Base-by-base conservation (phyloP, 2,888 invertebrate genomes). In the Rhagium mordax region DNA sequence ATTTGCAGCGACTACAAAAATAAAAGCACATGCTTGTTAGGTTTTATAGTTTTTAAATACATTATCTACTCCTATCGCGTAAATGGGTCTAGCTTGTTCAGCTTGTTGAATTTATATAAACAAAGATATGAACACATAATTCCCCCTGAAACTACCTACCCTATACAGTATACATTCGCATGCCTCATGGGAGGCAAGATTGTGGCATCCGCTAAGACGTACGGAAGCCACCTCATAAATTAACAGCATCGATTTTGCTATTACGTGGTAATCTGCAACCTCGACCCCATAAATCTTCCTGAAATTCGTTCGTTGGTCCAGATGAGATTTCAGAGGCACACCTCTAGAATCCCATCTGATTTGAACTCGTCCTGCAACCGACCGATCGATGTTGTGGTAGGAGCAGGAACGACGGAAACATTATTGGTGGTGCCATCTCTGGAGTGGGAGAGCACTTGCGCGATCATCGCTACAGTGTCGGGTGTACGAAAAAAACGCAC, bases 281-380 rank as follows among this genome's bases (percentile, higher is more conserved):
- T 76, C 75, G 78, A 74, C 75, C 76, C 61, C 72, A 74, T 61
- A 51, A 72, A 70, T 75, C 75, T 68, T 74, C 53, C 65, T 68
- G 33, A 62, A 76, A 75, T 76, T 71, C 60, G 64, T 55, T 29
- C 68, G 65, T 53, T 67, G 77, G 72, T 77, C 69, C 76, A 76
- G 75, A 79, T 78, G 70, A 71, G 73, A 66, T 74, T 78, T 75
- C 70, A 75, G 73, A 73, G 76, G 72, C 75, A 74, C 76, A 76
- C 74, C 72, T 78, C 77, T 74, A 74, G 75, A 70, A 74, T 74
- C 74, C 75, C 71, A 64, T 72, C 73, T 41, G 72, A 70, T 71
- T 66, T 77, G 80, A 79, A 80, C 80, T 79, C 80, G 79, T 76
- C 81, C 76, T 76, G 59, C 15, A 27, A 27, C 27, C 7, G 49